These are phyloP conservation scores for Felis catus DNA, from an alignment of 2,113 vertebrate genomes.

Conservation along the genomic window DNA sequence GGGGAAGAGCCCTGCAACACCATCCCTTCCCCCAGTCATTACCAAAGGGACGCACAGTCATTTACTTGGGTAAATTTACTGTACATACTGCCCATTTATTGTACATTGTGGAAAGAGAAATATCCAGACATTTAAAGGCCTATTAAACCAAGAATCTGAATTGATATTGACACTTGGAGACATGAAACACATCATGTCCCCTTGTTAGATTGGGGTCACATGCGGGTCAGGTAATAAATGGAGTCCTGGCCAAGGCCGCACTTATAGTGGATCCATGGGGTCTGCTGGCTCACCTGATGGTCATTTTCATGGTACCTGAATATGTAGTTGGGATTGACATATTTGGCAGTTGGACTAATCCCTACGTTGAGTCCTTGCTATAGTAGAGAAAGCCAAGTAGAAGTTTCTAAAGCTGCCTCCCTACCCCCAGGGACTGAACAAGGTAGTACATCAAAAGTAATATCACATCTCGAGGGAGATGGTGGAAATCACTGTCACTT, in stretches of 20 bases:
- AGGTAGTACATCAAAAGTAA: not conserved
- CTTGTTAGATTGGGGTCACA: not conserved
- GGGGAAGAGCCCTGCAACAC: not conserved
- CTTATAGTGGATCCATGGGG: not conserved
- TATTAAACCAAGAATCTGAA: not conserved
- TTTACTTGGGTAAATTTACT: not conserved
- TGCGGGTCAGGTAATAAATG: not conserved
- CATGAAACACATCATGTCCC: not conserved
- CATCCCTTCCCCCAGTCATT: not conserved
- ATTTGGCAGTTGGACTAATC: not conserved
- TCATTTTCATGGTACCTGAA: not conserved
- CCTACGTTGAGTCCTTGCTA: not conserved
- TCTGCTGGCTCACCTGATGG: not conserved
- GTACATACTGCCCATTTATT: not conserved
- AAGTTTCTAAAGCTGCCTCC: not conserved
- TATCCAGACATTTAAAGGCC: not conserved
- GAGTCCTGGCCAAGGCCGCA: not conserved
- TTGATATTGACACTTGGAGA: not conserved
- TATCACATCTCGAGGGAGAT: not conserved
- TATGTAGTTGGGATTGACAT: not conserved
- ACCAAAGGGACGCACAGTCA: not conserved
- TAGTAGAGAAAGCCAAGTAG: not conserved
- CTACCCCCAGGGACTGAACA: not conserved
- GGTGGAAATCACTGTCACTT: not conserved
- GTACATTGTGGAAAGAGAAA: not conserved